Evolutionary conservation across 92 coral and sea anemone genomes (phyloP).

Genomic region (Muricea muricata): DNA sequence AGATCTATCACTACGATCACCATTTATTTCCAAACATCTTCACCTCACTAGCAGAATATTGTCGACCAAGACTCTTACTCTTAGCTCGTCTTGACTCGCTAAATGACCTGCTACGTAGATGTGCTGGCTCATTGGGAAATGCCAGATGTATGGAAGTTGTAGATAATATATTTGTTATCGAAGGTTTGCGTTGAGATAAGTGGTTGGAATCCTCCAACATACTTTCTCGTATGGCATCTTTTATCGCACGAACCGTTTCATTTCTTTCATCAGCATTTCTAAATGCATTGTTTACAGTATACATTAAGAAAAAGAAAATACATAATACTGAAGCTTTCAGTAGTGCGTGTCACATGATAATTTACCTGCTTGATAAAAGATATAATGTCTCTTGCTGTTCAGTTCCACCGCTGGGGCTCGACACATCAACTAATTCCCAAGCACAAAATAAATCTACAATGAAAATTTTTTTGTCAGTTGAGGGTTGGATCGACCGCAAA

Average conservation of each 20-base stretch:
- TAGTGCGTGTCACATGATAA: not conserved
- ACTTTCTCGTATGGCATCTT: slow-evolving; percentile 87
- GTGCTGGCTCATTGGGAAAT: slow-evolving; percentile 19
- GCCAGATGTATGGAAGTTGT: slow-evolving; percentile 24
- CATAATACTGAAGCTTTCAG: not conserved
- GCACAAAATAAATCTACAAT: slow-evolving; percentile 81
- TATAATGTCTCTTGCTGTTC: slow-evolving; percentile 88
- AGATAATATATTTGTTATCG: slow-evolving; percentile 1
- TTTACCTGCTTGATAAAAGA: slow-evolving; percentile 91
- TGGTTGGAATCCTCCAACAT: slow-evolving; percentile 75
- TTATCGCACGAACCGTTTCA: slow-evolving; percentile 78
- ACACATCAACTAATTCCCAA: slow-evolving; percentile 93
- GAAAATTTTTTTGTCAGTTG: not conserved
- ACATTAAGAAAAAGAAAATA: no score
- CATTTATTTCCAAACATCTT: not conserved
- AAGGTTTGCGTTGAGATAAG: slow-evolving; percentile 15
- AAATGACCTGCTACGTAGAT: slow-evolving; percentile 1
- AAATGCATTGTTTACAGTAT: not conserved
- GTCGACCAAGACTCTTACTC: slow-evolving; percentile 11
- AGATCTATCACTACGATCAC: not conserved
- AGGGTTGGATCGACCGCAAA: no score
- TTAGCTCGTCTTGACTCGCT: not conserved
- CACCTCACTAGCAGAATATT: not conserved
- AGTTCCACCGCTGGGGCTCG: slow-evolving; percentile 71
- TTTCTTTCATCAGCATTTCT: slow-evolving; percentile 87